phyloP scores from a whole-genome alignment of 2,113 vertebrate species.

The Rallus limicola region DNA sequence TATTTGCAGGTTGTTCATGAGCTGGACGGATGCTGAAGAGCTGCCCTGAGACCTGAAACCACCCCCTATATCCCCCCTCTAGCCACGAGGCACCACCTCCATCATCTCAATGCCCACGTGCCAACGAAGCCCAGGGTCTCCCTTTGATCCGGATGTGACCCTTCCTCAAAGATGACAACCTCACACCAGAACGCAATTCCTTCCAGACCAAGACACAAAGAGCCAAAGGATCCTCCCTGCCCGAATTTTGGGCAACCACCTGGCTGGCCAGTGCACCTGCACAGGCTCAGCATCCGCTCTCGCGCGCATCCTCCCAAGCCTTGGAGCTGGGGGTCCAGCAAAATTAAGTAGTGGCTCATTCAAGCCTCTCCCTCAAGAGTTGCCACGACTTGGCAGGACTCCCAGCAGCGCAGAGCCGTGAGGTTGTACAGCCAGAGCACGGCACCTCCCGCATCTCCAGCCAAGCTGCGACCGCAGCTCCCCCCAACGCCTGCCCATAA shows the following conservation, averaged over 20 bases:
- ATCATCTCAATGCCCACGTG: rapidly evolving
- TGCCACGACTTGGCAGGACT: background rate
- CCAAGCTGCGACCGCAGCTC: background rate
- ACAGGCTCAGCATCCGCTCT: background rate
- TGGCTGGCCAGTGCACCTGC: rapidly evolving
- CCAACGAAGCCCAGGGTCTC: background rate
- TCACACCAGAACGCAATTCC: rapidly evolving
- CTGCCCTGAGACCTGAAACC: background rate
- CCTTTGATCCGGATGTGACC: rapidly evolving
- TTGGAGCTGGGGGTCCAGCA: background rate
- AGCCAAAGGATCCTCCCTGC: background rate
- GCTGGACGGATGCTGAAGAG: background rate
- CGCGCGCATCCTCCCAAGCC: background rate
- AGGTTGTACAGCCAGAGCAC: background rate
- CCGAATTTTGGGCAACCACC: background rate
- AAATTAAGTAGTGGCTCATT: rapidly evolving
- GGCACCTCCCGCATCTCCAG: background rate
- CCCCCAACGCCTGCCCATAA: constrained; percentile 50
- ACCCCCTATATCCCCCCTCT: background rate
- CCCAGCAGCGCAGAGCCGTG: rapidly evolving
- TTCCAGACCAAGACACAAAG: background rate
- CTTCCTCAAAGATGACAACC: background rate
- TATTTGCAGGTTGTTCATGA: rapidly evolving
- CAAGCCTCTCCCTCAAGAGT: background rate
- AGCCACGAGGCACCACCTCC: background rate